phyloP scores from a whole-genome alignment of 2,888 invertebrate genomes.

The Pristionchus entomophagus region DNA sequence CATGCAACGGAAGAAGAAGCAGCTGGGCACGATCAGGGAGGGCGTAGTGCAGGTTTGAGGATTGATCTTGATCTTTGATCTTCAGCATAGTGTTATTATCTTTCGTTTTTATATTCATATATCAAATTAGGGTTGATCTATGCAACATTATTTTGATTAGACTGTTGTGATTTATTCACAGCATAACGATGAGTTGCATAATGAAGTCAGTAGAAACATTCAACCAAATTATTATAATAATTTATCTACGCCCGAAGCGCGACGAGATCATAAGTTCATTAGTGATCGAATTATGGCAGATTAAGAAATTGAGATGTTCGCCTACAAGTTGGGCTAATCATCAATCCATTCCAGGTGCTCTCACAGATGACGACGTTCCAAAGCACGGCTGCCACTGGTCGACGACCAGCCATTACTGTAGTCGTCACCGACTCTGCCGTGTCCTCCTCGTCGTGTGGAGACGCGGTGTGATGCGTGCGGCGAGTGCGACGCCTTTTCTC shows the following conservation, averaged over 20 bases:
- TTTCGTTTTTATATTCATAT: background rate
- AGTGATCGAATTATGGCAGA: too few species aligned
- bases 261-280: too few species aligned
- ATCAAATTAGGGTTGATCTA: too few species aligned
- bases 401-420: background rate
- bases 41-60: constrained; percentile 59
- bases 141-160: too few species aligned
- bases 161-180: too few species aligned
- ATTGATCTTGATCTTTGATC: background rate
- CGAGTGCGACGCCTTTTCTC: constrained; percentile 39
- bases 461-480: constrained; percentile 22
- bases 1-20: constrained; percentile 54
- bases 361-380: constrained; percentile 38
- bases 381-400: background rate
- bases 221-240: too few species aligned
- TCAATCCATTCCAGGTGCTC: too few species aligned
- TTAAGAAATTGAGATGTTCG: too few species aligned
- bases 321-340: too few species aligned
- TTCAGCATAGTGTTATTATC: background rate
- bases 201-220: too few species aligned
- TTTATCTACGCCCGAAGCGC: too few species aligned
- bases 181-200: too few species aligned
- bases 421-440: background rate
- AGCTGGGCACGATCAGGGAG: constrained; percentile 56
- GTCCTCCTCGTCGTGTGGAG: background rate